These are phyloP conservation scores for Furcula furcula DNA, from an alignment of 2,888 invertebrate genomes.

Conservation along the genomic window DNA sequence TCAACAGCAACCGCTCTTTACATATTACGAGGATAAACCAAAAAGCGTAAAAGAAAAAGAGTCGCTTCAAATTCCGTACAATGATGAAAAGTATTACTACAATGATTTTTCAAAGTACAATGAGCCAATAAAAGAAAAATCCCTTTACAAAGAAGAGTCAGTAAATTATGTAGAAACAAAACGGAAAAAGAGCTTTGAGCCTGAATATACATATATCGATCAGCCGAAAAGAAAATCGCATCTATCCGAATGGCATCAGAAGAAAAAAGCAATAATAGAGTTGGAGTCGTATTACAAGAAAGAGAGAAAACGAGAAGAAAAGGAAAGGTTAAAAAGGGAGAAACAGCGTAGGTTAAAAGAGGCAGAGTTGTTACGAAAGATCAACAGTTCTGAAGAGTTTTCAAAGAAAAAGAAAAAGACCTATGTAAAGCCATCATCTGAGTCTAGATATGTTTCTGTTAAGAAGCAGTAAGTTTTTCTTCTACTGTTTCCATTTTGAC, in stretches of 20 bases:
- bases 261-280: constrained; percentile 24
- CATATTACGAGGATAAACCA: not conserved
- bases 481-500: no score
- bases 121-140: no score
- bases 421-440: constrained; percentile 19
- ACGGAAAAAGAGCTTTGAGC: not conserved
- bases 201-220: not conserved
- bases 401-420: constrained; percentile 1
- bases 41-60: not conserved
- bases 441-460: constrained; percentile 25
- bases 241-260: constrained; percentile 33
- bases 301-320: constrained; percentile 8
- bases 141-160: not conserved
- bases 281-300: constrained; percentile 16
- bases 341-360: constrained; percentile 14
- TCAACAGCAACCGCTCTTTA: not conserved
- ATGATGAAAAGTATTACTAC: no score
- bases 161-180: not conserved
- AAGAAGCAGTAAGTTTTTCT: constrained; percentile 29
- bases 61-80: no score
- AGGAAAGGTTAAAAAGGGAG: constrained; percentile 14
- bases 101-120: no score
- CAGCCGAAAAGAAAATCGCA: not conserved
- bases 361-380: constrained; percentile 6
- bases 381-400: not conserved